Conservation (phyloP, 2,113 vertebrate species). For the Sitta europaea region DNA sequence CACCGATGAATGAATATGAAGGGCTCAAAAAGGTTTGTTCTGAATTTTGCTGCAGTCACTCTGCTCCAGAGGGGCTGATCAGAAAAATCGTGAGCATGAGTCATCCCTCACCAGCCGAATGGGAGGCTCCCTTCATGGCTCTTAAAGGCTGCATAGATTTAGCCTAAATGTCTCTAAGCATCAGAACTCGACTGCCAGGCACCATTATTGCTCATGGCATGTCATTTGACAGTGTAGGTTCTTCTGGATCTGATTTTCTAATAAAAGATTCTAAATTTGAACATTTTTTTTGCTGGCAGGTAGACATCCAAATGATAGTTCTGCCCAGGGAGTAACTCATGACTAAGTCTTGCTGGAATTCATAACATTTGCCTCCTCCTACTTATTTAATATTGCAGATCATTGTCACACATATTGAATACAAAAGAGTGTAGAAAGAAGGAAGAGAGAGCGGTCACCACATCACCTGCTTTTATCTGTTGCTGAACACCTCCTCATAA, state of each 20-base stretch:
- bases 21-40: neutral
- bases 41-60: neutral
- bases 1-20: accelerated
- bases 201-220: neutral
- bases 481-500: neutral
- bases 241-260: neutral
- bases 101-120: neutral
- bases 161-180: neutral
- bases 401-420: neutral
- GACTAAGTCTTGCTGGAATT: neutral
- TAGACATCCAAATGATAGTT: constrained; percentile 3
- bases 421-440: neutral
- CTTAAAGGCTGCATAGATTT: neutral
- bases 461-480: neutral
- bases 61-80: neutral
- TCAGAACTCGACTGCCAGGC: neutral
- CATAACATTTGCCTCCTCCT: neutral
- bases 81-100: neutral
- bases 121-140: neutral
- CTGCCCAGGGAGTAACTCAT: neutral
- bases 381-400: neutral
- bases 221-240: neutral
- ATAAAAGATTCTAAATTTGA: neutral
- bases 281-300: neutral
- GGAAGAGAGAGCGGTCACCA: neutral